Evolutionary conservation across 2,888 invertebrate species (phyloP).

Genomic region (Xestia xanthographa): DNA sequence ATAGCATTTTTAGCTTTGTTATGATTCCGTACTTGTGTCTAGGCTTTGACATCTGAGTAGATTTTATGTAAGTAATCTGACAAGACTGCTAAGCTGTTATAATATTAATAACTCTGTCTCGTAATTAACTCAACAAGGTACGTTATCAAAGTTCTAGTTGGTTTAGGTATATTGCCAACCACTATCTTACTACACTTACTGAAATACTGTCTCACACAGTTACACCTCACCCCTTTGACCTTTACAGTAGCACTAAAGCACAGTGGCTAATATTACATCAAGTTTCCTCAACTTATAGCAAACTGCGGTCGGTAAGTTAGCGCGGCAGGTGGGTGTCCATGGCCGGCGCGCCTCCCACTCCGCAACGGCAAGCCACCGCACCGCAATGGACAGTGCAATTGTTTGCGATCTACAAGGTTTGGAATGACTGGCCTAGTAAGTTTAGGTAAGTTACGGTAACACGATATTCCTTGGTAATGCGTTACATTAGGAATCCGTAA

Average conservation of each 20-base stretch:
- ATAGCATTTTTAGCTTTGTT: slow-evolving; percentile 20
- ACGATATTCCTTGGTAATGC: neutral
- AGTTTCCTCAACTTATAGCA: slow-evolving; percentile 9
- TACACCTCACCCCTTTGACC: neutral
- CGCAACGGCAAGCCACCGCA: neutral
- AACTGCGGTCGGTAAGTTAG: slow-evolving; percentile 10
- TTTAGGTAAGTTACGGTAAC: neutral
- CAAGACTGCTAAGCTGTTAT: neutral
- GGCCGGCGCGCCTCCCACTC: neutral
- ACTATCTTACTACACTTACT: neutral
- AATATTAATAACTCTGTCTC: neutral
- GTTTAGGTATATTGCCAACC: neutral
- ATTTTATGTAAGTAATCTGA: neutral
- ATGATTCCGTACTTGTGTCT: slow-evolving; percentile 4
- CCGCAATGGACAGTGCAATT: neutral
- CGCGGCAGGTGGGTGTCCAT: neutral
- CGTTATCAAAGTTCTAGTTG: too few relatives aligned
- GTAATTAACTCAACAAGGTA: neutral
- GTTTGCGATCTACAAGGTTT: neutral
- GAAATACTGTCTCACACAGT: neutral
- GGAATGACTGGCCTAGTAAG: neutral
- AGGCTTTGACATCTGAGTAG: neutral
- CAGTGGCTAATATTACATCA: slow-evolving; percentile 1
- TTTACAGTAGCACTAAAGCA: neutral
- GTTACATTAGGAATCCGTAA: neutral